Percentiles rank a stretch among this genome's conserved stretches.
Evolutionary conservation across 2,113 vertebrate genomes (phyloP).

Genomic region (Irena cyanogastra): DNA sequence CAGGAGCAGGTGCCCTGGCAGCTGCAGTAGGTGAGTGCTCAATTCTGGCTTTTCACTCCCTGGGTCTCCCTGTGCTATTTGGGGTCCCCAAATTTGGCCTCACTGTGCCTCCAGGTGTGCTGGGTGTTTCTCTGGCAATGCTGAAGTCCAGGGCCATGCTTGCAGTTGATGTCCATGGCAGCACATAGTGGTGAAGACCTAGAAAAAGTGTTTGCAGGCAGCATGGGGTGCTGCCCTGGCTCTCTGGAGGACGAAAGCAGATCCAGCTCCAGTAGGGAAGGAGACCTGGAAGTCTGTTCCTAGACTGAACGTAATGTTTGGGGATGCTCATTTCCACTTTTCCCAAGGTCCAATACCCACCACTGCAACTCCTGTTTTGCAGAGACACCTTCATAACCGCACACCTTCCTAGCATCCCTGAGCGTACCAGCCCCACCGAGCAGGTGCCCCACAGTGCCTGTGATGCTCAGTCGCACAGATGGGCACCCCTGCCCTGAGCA

Average conservation of each 20-base stretch:
- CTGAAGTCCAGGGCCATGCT: background rate
- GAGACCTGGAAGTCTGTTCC: background rate
- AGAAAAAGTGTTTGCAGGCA: background rate
- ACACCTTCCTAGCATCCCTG: background rate
- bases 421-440: accelerated
- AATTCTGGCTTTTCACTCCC: background rate
- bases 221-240: background rate
- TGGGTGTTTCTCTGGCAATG: background rate
- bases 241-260: accelerated
- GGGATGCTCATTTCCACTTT: too few relatives aligned
- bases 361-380: background rate
- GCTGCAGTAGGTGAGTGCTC: background rate
- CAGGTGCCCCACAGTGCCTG: accelerated
- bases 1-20: background rate
- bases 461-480: accelerated
- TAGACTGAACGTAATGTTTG: accelerated
- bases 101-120: accelerated
- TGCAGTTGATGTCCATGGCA: accelerated
- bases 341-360: background rate
- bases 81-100: background rate
- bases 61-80: background rate
- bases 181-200: background rate
- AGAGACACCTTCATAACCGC: background rate
- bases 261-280: background rate
- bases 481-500: background rate